Evolutionary conservation across 1,140 invertebrate species (phyloP), one percentile per base, ranked within the genome.

Genomic region (Leptinotarsa lineolata): DNA sequence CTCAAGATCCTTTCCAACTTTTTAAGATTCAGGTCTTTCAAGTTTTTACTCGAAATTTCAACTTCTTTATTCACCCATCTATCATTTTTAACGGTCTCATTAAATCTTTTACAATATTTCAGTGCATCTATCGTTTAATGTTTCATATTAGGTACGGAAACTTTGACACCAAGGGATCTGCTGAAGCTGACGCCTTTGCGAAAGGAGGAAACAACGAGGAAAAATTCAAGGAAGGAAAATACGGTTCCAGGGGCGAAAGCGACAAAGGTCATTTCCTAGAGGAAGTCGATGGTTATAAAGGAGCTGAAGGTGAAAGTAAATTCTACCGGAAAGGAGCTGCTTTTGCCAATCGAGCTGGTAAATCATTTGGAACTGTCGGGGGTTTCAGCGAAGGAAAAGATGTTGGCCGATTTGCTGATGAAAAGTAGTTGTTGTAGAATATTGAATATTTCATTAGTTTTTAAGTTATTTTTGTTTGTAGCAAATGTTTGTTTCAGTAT

Each of bases 231-330:
- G 24, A 48, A 54, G 67, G 67, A 4, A 54, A 68, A 24, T 58
- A 21, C 22, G 67, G 67, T 3, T 44, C 46, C 44, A 46, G 48
- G 16, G 67, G 67, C 2, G 15, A 48, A 4, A 68, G 67, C 11
- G 67, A 68, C 15, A 46, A 68, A 24, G 67, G 67, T 21, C n/a
- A n/a, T 12, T 68, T 20, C 15, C 45, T 68, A 12, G 67, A 68
- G 4, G 67, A 68, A 68, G 11, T 21, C 45, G 22, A 45, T 12
- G 67, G 67, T 21, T 68, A 68, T 18, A 68, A 54, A 8, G 67
- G 67, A 45, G 67, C 67, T 21, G 20, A 58, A 20, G 67, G 67
- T 20, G 45, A 54, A 18, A 45, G 4, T 21, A 68, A 54, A 21
- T 4, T 18, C 44, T 68, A 68, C 22, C n/a, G 16, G 21, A 68